phyloP scores from a whole-genome alignment of 2,797 vertebrate species.

The Dendrocincla fuliginosa region DNA sequence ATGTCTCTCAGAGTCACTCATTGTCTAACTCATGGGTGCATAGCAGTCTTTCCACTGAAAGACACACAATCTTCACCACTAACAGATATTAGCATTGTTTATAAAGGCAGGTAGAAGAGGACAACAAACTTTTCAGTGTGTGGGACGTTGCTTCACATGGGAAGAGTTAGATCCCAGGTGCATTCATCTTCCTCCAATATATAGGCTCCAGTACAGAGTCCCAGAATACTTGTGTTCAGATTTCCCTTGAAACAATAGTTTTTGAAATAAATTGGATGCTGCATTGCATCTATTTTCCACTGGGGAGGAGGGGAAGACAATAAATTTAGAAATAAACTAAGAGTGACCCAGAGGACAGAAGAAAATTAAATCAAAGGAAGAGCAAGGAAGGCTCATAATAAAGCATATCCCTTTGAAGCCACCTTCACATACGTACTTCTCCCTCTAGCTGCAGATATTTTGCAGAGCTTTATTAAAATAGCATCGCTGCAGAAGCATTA shows the following conservation, averaged over 20 bases:
- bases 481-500: not conserved
- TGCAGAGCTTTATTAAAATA: slow-evolving; percentile 57
- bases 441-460: slow-evolving; percentile 39
- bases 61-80: not conserved
- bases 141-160: not conserved
- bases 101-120: not conserved
- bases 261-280: slow-evolving; percentile 48
- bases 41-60: not conserved
- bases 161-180: not conserved
- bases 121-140: not conserved
- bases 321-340: slow-evolving; percentile 49
- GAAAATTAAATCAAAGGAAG: slow-evolving; percentile 31
- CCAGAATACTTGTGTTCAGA: not conserved
- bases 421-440: not conserved
- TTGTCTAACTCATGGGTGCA: not conserved
- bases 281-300: not conserved
- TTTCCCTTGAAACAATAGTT: not conserved
- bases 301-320: not conserved
- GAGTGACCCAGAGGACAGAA: not conserved
- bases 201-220: not conserved
- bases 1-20: not conserved
- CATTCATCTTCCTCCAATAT: not conserved
- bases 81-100: not conserved
- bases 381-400: not conserved
- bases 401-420: slow-evolving; percentile 23